Evolutionary conservation across 2,113 vertebrate genomes (phyloP).

Genomic region (Ellobius talpinus): DNA sequence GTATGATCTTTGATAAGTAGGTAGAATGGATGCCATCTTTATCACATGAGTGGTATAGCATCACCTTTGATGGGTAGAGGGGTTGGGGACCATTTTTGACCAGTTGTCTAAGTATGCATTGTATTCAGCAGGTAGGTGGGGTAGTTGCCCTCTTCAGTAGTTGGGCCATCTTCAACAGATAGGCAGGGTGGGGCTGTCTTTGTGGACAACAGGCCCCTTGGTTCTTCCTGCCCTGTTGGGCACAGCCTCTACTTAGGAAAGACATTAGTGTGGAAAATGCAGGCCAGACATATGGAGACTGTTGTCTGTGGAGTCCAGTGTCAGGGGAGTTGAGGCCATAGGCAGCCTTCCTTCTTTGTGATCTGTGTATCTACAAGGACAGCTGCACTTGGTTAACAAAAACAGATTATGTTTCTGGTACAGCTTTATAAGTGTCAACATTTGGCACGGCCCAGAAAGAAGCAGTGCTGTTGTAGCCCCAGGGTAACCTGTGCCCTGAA

Average conservation of each 20-base stretch:
- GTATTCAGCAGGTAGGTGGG: background rate
- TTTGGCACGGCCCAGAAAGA: accelerated
- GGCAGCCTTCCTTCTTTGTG: accelerated
- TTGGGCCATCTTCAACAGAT: background rate
- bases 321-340: accelerated
- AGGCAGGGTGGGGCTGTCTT: background rate
- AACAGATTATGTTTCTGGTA: accelerated
- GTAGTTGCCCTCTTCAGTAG: background rate
- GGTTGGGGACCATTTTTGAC: background rate
- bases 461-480: accelerated
- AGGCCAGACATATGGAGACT: background rate
- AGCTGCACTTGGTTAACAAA: accelerated
- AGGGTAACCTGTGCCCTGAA: no score
- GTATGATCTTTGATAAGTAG: background rate
- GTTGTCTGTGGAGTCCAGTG: accelerated
- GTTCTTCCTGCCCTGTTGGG: background rate
- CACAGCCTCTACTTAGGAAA: background rate
- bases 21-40: conserved; percentile 96
- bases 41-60: conserved; percentile 90
- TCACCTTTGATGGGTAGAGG: no score
- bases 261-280: background rate
- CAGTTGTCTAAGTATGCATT: background rate
- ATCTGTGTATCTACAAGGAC: accelerated
- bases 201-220: background rate
- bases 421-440: accelerated